A percentile compares a stretch with the other conserved stretches of the same genome.
Conservation (phyloP, 2,797 vertebrate species). For the Pangasius mekongensis region DNA sequence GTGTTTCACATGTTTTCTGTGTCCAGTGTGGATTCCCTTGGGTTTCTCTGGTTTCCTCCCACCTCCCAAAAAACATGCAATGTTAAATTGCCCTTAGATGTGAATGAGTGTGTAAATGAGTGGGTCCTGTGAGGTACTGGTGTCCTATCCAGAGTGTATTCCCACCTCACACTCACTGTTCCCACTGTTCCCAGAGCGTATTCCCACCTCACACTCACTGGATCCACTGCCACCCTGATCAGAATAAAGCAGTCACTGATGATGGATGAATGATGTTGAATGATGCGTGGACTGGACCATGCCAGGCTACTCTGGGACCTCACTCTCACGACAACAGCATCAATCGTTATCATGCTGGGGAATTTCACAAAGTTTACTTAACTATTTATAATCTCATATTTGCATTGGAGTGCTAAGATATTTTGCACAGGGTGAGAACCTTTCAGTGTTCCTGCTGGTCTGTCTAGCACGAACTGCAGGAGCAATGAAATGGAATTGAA, state of each 20-base stretch:
- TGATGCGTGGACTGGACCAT: slow-evolving; percentile 27
- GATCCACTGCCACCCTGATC: background rate
- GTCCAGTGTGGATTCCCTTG: background rate
- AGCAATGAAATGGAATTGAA: slow-evolving; percentile 23
- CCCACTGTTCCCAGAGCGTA: background rate
- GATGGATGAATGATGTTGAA: background rate
- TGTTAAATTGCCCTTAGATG: background rate
- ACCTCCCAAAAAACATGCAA: background rate
- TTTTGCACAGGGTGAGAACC: background rate
- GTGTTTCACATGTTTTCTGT: background rate
- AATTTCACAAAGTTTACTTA: slow-evolving; percentile 43
- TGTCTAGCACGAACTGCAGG: background rate
- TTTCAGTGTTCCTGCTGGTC: background rate
- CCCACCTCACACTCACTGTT: background rate
- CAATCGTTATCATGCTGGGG: slow-evolving; percentile 24
- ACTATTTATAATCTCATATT: slow-evolving; percentile 34
- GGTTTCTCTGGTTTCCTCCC: background rate
- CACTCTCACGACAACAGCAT: slow-evolving; percentile 45
- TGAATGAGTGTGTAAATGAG: background rate
- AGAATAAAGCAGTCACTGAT: background rate
- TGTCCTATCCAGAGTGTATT: background rate
- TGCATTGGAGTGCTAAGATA: background rate
- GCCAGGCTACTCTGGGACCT: slow-evolving; percentile 25
- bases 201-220: background rate
- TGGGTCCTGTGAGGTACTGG: background rate